These are phyloP conservation scores for Procambarus clarkii DNA, from an alignment of 1,140 invertebrate species.

Conservation along the genomic window DNA sequence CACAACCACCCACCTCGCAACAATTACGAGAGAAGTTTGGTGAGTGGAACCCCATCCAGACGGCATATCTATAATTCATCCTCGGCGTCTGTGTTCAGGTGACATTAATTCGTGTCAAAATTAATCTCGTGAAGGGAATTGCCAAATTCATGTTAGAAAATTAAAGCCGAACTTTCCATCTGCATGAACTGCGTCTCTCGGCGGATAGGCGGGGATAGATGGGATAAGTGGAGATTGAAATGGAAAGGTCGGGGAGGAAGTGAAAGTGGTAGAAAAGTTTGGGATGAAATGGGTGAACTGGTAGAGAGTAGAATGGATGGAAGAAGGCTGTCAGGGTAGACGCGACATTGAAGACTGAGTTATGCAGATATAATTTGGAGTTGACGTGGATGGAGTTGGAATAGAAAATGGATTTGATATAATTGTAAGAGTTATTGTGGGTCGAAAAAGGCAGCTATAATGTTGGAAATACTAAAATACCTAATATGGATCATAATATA, in stretches of 20 bases:
- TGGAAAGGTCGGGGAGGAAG: neutral
- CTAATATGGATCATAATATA: too few relatives aligned
- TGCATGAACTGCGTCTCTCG: neutral
- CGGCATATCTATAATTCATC: conserved; percentile 18
- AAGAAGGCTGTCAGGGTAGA: too few relatives aligned
- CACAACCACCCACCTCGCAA: neutral
- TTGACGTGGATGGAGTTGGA: too few relatives aligned
- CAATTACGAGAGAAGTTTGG: conserved; percentile 28
- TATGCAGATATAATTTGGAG: too few relatives aligned
- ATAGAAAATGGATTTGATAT: too few relatives aligned
- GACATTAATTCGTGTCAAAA: conserved; percentile 38
- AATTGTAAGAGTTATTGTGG: too few relatives aligned
- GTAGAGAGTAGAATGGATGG: too few relatives aligned
- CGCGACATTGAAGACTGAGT: too few relatives aligned
- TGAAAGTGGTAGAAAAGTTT: neutral
- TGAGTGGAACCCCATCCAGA: neutral
- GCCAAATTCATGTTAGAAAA: conserved; percentile 30
- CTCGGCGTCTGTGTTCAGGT: neutral
- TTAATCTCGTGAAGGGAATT: conserved; percentile 38
- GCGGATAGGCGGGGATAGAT: neutral
- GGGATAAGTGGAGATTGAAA: neutral
- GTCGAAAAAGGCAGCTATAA: too few relatives aligned
- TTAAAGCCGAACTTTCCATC: neutral
- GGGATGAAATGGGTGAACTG: too few relatives aligned
- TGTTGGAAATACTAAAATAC: too few relatives aligned